phyloP scores from a whole-genome alignment of 2,113 vertebrate genomes.

The Cyprinus carpio region DNA sequence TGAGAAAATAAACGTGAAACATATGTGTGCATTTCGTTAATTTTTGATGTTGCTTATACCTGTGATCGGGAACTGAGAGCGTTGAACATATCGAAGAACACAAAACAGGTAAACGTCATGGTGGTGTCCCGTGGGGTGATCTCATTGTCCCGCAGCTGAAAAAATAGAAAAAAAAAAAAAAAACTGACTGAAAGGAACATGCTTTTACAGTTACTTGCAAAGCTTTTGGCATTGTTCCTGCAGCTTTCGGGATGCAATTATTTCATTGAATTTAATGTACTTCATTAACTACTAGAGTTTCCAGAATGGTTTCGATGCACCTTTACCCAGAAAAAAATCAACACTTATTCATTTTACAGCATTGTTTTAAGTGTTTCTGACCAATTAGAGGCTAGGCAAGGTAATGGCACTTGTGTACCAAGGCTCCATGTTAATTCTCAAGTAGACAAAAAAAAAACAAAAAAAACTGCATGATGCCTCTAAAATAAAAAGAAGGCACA shows the following conservation, averaged over 20 bases:
- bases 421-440: background rate
- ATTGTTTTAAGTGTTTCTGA: background rate
- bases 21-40: background rate
- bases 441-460: background rate
- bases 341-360: background rate
- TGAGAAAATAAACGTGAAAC: too few relatives aligned
- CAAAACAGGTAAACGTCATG: slow-evolving; percentile 99
- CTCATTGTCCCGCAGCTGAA: slow-evolving; percentile 91
- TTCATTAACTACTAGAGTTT: background rate
- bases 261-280: slow-evolving; percentile 1
- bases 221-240: background rate
- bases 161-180: slow-evolving; percentile 48
- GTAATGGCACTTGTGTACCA: background rate
- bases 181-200: background rate
- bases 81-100: slow-evolving; percentile 99
- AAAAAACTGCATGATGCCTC: background rate
- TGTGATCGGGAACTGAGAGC: slow-evolving; percentile 96
- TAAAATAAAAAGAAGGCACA: background rate
- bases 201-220: background rate
- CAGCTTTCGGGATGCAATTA: background rate
- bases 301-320: background rate
- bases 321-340: slow-evolving; percentile 4
- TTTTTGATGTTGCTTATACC: slow-evolving; percentile 67
- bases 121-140: slow-evolving; percentile 98
- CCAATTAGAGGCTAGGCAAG: background rate